Evolutionary conservation across 2,888 invertebrate genomes (phyloP).

Genomic region (Creontiades dilutus): DNA sequence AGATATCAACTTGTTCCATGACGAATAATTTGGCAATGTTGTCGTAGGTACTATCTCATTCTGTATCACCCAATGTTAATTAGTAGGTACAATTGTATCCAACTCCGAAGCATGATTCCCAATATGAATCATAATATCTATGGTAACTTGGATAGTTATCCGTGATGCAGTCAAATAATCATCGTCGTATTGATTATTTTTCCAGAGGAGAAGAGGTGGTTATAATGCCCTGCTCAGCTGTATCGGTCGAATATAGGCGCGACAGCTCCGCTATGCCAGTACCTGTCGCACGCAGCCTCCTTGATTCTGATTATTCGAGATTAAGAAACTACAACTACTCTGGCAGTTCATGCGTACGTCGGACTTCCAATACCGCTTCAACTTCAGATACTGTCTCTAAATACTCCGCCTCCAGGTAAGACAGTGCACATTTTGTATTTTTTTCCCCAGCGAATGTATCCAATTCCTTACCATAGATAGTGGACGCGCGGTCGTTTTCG

Average conservation of each 20-base stretch:
- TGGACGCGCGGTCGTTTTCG: not conserved
- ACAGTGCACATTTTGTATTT: too few relatives aligned
- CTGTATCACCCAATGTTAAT: too few relatives aligned
- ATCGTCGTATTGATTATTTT: not conserved
- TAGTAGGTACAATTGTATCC: too few relatives aligned
- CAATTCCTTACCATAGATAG: too few relatives aligned
- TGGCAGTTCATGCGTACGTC: slow-evolving; percentile 67
- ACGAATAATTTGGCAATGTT: too few relatives aligned
- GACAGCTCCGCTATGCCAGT: slow-evolving; percentile 74
- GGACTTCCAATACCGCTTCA: slow-evolving; percentile 71
- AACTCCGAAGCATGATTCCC: too few relatives aligned
- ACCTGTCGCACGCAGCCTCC: slow-evolving; percentile 64
- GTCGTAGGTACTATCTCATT: too few relatives aligned
- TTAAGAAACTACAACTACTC: slow-evolving; percentile 55
- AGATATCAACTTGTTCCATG: too few relatives aligned
- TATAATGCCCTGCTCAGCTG: slow-evolving; percentile 75
- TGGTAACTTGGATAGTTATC: too few relatives aligned
- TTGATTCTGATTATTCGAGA: slow-evolving; percentile 72
- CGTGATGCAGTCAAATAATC: too few relatives aligned
- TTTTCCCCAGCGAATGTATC: too few relatives aligned
- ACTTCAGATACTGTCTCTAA: slow-evolving; percentile 67
- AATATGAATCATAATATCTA: too few relatives aligned
- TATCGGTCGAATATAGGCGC: slow-evolving; percentile 73
- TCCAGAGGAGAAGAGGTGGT: slow-evolving; percentile 70
- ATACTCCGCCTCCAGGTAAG: slow-evolving; percentile 70